A percentile compares a stretch with the other conserved stretches of the same genome.
Evolutionary conservation across 2,888 invertebrate genomes (phyloP).

Genomic region (Apantesis nais): DNA sequence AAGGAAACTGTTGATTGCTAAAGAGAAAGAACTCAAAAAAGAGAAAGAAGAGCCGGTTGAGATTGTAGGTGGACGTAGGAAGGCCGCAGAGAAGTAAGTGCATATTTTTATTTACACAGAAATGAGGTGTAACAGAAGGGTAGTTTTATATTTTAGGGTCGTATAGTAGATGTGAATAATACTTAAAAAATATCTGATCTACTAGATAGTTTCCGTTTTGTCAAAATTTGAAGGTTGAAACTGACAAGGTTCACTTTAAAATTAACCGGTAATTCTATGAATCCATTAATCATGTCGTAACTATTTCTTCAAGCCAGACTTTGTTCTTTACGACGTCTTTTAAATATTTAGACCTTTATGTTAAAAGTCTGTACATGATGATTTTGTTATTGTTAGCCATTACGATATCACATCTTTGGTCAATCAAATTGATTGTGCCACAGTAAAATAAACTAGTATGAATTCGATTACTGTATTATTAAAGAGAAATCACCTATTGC

Average conservation of each 20-base stretch:
- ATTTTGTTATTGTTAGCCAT: too few species aligned
- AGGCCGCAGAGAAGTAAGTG: slow-evolving; percentile 70
- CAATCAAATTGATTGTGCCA: too few species aligned
- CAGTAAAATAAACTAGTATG: too few species aligned
- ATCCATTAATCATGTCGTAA: too few species aligned
- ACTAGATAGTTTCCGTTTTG: background rate
- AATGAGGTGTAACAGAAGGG: background rate
- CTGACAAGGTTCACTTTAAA: background rate
- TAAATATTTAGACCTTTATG: too few species aligned
- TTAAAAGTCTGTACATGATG: too few species aligned
- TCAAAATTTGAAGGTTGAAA: background rate
- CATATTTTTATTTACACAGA: too few species aligned
- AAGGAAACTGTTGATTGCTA: slow-evolving; percentile 42
- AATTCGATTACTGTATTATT: background rate
- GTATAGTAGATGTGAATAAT: background rate
- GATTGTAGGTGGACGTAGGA: slow-evolving; percentile 53
- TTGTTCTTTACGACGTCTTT: too few species aligned
- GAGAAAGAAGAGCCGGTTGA: slow-evolving; percentile 21
- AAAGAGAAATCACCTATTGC: background rate
- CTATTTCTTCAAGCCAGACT: too few species aligned
- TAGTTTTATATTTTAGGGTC: background rate
- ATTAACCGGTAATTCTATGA: background rate
- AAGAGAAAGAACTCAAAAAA: slow-evolving; percentile 45
- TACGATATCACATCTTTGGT: too few species aligned
- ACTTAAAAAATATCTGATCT: background rate